Evolutionary conservation across 1,140 invertebrate genomes (phyloP), one percentile per base, ranked within the genome.

Genomic region (Pseudomyrmex flavicornis): DNA sequence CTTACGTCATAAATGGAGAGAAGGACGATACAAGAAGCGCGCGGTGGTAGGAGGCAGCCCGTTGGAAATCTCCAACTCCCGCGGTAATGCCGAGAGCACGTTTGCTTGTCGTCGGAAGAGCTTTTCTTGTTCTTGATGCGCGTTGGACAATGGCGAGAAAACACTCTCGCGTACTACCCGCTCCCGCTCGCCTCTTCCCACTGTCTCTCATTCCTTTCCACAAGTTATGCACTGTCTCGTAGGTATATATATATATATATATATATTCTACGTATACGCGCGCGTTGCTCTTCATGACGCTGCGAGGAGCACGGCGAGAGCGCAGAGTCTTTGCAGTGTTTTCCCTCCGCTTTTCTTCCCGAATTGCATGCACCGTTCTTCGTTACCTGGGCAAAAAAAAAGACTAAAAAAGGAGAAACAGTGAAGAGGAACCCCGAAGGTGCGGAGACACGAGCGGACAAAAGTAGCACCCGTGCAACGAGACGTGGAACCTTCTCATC

Each of bases 41-140:
- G 50, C 44, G 72, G 76, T 70, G 83, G 77, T 83, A 84, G 87
- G 87, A 84, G 86, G 73, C n/a, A 83, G 82, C 74, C 50, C 61
- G 85, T 77, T 83, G 85, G 73, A 87, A 74, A 69, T 50, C 84
- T 82, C 84, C 85, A 87, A 88, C 85, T 85, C 46, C 83, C 74
- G 85, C 84, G 88, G 80, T 88, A 89, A 89, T 86, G 85, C 77
- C 77, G 89, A 88, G 86, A 63, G 86, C 77, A 76, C 82, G 70
- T 59, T 77, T 80, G 79, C 85, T 89, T 83, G 88, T 92, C 90
- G 88, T 88, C 89, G 87, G 90, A 91, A 88, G 89, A 91, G 87
- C 88, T 90, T 91, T 92, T 91, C 90, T 92, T 90, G 83, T 91
- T 91, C 91, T 92, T 92, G 86, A 89, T 91, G 90, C 90, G 87